Evolutionary conservation across 2,797 vertebrate genomes (phyloP), one percentile per base, ranked within the genome.

Genomic region (Parauchenoglanis punctatus): DNA sequence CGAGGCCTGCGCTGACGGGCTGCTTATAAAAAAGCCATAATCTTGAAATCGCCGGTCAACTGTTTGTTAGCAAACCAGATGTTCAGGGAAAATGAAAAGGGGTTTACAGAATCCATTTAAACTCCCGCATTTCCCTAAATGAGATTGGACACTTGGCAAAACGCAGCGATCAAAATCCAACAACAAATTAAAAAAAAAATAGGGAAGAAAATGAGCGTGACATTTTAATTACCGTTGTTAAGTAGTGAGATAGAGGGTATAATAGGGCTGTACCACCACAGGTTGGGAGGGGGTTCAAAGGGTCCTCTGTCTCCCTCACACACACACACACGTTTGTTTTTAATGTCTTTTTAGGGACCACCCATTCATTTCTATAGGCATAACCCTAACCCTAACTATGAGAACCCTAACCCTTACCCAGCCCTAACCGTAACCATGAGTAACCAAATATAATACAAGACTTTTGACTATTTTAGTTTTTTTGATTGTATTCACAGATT

Each of bases 221-320:
- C 11, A 15, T 75, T 83, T 84, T 75, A 88, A 88, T 86, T 86
- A 76, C 28, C 15, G 25, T 25, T 58, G 59, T 59, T 85, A 85
- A 84, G 46, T 61, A 52, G 81, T 67, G 35, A 65, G 83, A 56
- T 81, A 35, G 46, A 70, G 59, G 25, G 75, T 76, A 28, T 75
- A 81, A 84, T 77, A 54, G 81, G 23, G 35, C 85, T 94, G 89
- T 95, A 99, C 98, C 98, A 89, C 99, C 97, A 94, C 98, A 99
- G 12, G 96, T 97, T 87, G 98, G 98, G 18, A 99, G 96, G 0
- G 97, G 93, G 75, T 99, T 95, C 97, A 98, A 88, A 98, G 98
- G 92, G 97, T 10, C 35, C 40, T 5, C 70, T 0, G 40, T 11
- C 70, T 10, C 68, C 98, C 95, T 98, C 1, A 97, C 91, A 4